Percentiles rank a stretch among this genome's conserved stretches.
Evolutionary conservation across 2,797 vertebrate species (phyloP).

Genomic region (Xenops minutus): DNA sequence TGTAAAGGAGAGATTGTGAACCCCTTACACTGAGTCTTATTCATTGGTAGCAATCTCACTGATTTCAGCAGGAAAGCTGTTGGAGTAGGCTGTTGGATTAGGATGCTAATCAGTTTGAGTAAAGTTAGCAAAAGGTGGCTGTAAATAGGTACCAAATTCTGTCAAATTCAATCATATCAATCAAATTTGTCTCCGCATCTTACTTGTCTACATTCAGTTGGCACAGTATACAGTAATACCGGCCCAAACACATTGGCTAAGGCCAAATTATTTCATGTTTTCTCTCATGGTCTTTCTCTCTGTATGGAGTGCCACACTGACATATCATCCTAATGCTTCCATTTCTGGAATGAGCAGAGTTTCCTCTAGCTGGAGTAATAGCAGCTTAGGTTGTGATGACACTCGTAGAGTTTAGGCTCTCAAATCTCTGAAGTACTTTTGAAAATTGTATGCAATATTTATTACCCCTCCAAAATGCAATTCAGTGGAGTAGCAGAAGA

Average conservation of each 20-base stretch:
- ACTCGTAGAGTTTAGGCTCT: slow-evolving; percentile 21
- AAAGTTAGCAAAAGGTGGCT: not conserved
- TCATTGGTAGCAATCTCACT: not conserved
- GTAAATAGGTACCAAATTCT: not conserved
- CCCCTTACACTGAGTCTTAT: not conserved
- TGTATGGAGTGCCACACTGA: not conserved
- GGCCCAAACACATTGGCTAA: not conserved
- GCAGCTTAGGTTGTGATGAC: not conserved
- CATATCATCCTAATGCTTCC: not conserved
- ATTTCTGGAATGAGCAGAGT: not conserved
- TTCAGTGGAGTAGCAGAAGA: slow-evolving; percentile 48
- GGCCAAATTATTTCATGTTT: not conserved
- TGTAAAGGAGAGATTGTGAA: not conserved
- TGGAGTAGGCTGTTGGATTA: not conserved
- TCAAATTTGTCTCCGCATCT: not conserved
- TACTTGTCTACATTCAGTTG: not conserved
- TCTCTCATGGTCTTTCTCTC: not conserved
- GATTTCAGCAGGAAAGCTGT: not conserved
- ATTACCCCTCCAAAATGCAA: slow-evolving; percentile 50
- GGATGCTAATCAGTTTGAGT: not conserved
- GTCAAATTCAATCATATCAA: not conserved
- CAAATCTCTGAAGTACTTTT: slow-evolving; percentile 61
- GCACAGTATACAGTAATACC: not conserved
- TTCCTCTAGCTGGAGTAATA: slow-evolving; percentile 25
- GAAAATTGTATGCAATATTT: slow-evolving; percentile 63